A percentile compares a stretch with the other conserved stretches of the same genome.
Conservation (phyloP, 1,140 invertebrate genomes). For the Musca domestica region DNA sequence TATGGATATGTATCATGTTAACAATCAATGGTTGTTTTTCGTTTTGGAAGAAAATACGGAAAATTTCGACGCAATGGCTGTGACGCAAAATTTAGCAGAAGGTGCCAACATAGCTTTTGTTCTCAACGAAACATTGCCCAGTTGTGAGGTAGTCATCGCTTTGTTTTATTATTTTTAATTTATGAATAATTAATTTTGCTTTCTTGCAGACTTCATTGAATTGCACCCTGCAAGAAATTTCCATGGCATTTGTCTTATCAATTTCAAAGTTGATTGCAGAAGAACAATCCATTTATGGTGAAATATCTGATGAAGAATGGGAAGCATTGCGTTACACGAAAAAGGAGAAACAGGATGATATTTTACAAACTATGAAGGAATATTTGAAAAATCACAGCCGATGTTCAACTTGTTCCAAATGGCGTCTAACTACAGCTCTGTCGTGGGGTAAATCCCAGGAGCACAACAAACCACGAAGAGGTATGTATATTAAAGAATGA, state of each 20-base stretch:
- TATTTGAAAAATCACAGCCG: slow-evolving; percentile 54
- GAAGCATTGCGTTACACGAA: slow-evolving; percentile 71
- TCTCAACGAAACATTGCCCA: slow-evolving; percentile 63
- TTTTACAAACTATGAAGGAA: slow-evolving; percentile 58
- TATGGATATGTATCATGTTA: slow-evolving; percentile 64
- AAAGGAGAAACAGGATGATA: slow-evolving; percentile 60
- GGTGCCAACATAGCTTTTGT: slow-evolving; percentile 82
- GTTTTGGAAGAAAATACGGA: slow-evolving; percentile 61
- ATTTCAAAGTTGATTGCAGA: slow-evolving; percentile 65
- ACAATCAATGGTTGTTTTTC: slow-evolving; percentile 77
- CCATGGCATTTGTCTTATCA: slow-evolving; percentile 62
- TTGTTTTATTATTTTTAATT: not conserved
- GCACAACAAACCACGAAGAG: slow-evolving; percentile 33
- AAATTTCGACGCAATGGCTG: slow-evolving; percentile 56
- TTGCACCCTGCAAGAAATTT: slow-evolving; percentile 59
- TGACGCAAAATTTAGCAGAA: slow-evolving; percentile 63
- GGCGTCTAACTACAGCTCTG: slow-evolving; percentile 45
- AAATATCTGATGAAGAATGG: slow-evolving; percentile 79
- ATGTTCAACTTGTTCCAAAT: slow-evolving; percentile 65
- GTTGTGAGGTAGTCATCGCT: slow-evolving; percentile 29
- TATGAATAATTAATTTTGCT: not conserved
- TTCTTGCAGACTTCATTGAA: slow-evolving; percentile 35
- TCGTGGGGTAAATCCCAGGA: slow-evolving; percentile 51
- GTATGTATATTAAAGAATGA: slow-evolving; percentile 24
- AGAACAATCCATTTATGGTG: slow-evolving; percentile 67